phyloP scores from a whole-genome alignment of 2,888 invertebrate genomes.

The Drosophila fulvimacula region DNA sequence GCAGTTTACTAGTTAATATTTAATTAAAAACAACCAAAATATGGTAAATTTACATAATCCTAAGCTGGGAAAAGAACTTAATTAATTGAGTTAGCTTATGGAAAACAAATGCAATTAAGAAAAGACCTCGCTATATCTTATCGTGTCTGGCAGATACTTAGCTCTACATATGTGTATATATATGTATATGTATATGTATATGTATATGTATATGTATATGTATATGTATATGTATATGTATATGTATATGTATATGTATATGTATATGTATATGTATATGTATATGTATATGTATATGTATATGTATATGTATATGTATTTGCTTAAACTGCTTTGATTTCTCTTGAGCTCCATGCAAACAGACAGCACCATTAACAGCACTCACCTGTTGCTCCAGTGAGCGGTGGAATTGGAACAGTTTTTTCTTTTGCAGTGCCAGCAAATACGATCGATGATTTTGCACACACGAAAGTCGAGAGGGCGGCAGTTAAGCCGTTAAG shows the following conservation, averaged over 20 bases:
- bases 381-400: constrained; percentile 40
- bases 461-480: constrained; percentile 8
- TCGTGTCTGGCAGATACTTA: background rate
- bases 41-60: background rate
- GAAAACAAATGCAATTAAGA: background rate
- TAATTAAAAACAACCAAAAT: no score
- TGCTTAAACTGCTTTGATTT: background rate
- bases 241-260: no score
- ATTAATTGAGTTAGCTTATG: background rate
- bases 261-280: no score
- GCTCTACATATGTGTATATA: background rate
- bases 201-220: no score
- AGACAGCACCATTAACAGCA: background rate
- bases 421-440: constrained; percentile 34
- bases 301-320: no score
- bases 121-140: constrained; percentile 6
- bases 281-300: no score
- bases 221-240: no score
- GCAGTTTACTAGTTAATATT: no score
- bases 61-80: background rate
- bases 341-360: background rate
- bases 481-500: constrained; percentile 18
- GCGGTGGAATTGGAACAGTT: constrained; percentile 4
- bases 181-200: no score
- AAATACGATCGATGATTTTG: constrained; percentile 23